These are phyloP conservation scores for Prunella strophiata DNA, from an alignment of 2,797 vertebrate genomes.

Conservation along the genomic window DNA sequence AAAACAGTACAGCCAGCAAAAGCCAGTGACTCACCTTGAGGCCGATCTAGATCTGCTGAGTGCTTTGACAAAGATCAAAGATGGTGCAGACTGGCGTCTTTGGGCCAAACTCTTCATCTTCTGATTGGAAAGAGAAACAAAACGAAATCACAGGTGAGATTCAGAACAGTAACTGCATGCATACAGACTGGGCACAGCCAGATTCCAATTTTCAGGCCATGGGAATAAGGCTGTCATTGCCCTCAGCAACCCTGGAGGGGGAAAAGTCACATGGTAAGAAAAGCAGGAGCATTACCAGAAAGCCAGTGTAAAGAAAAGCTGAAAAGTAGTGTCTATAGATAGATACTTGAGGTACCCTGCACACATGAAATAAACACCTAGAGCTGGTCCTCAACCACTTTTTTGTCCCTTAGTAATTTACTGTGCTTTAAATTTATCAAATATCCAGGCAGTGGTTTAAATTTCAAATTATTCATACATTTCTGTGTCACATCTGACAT, in stretches of 20 bases:
- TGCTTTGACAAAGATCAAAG: conserved; percentile 93
- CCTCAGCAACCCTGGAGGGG: not conserved
- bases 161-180: not conserved
- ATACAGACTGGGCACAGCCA: not conserved
- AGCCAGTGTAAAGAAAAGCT: not conserved
- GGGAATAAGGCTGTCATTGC: not conserved
- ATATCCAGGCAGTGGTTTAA: not conserved
- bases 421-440: not conserved
- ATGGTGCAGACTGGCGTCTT: conserved; percentile 92
- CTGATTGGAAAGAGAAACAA: conserved; percentile 73
- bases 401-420: not conserved
- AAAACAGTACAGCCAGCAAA: not conserved
- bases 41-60: conserved; percentile 87
- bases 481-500: not conserved
- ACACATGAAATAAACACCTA: not conserved
- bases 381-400: not conserved
- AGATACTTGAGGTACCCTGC: not conserved
- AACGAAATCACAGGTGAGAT: conserved; percentile 29
- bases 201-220: not conserved
- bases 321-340: not conserved
- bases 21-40: conserved; percentile 80
- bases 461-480: not conserved
- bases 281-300: not conserved
- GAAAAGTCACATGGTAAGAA: not conserved
- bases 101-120: conserved; percentile 95